phyloP scores from a whole-genome alignment of 2,888 invertebrate species.

The Ectropis crepuscularia region DNA sequence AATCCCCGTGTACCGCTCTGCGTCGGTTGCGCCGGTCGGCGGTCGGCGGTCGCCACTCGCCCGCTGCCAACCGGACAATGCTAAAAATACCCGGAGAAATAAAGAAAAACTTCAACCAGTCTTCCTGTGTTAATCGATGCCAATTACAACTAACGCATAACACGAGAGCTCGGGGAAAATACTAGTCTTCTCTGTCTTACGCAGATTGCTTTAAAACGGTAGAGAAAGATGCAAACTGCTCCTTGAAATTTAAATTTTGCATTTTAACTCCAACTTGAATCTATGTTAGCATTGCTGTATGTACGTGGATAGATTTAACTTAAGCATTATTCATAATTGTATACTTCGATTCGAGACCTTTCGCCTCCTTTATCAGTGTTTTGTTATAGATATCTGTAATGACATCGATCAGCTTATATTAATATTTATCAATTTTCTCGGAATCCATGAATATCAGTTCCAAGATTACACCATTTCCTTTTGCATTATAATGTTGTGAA shows the following conservation, averaged over 20 bases:
- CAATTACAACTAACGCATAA: constrained; percentile 66
- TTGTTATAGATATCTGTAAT: constrained; percentile 9
- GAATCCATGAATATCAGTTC: constrained; percentile 5
- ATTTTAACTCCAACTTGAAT: constrained; percentile 24
- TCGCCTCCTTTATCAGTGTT: constrained; percentile 5
- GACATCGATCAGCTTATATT: constrained; percentile 15
- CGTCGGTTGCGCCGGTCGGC: background rate
- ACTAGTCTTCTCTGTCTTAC: constrained; percentile 30
- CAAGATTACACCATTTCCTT: constrained; percentile 14
- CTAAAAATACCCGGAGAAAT: constrained; percentile 62
- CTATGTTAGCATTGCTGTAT: constrained; percentile 23
- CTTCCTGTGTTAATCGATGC: constrained; percentile 82
- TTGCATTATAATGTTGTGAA: background rate
- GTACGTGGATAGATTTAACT: background rate
- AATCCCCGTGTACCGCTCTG: no score
- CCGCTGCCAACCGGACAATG: constrained; percentile 35
- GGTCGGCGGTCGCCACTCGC: constrained; percentile 18
- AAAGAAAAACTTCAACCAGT: constrained; percentile 65
- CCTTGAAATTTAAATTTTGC: constrained; percentile 33
- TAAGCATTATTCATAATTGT: background rate
- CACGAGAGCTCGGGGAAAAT: constrained; percentile 30
- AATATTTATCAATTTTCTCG: constrained; percentile 11
- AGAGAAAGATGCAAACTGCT: constrained; percentile 27
- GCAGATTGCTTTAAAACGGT: background rate
- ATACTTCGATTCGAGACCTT: background rate